Evolutionary conservation across 1,140 invertebrate genomes (phyloP).

Genomic region (Pogonomyrmex californicus): DNA sequence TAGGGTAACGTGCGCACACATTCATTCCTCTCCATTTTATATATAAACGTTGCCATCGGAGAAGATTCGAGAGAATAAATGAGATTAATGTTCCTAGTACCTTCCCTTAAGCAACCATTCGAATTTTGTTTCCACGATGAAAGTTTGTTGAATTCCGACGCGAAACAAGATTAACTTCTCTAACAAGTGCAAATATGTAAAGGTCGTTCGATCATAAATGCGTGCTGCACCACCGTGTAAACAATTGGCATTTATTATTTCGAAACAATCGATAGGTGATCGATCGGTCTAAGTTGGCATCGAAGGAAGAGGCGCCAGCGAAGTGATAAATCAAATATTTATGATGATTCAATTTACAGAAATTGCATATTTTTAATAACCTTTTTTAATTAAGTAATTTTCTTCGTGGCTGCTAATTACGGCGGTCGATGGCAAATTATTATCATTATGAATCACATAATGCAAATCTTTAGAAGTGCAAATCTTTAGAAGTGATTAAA

Average conservation of each 20-base stretch:
- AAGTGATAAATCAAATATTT: conserved; percentile 38
- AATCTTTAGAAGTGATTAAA: neutral
- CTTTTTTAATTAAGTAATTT: conserved; percentile 3
- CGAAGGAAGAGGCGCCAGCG: neutral
- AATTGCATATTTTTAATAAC: neutral
- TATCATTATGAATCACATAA: neutral
- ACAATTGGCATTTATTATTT: conserved; percentile 57
- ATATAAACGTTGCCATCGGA: neutral
- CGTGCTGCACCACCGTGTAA: conserved; percentile 18
- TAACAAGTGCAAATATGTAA: neutral
- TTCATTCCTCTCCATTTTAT: conserved; percentile 31
- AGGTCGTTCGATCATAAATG: neutral
- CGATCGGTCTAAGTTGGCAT: neutral
- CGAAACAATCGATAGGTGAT: conserved; percentile 22
- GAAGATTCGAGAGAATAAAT: conserved; percentile 14
- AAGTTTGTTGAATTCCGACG: neutral
- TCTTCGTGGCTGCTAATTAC: too few relatives aligned
- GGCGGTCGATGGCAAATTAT: neutral
- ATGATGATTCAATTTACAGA: conserved; percentile 13
- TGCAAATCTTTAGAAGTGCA: neutral
- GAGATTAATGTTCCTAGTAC: conserved; percentile 11
- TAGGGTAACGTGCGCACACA: too few relatives aligned
- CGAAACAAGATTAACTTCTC: neutral
- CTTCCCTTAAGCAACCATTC: neutral
- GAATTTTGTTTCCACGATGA: neutral